Base-by-base conservation (phyloP, 2,888 invertebrate genomes). In the Megalurothrips usitatus region DNA sequence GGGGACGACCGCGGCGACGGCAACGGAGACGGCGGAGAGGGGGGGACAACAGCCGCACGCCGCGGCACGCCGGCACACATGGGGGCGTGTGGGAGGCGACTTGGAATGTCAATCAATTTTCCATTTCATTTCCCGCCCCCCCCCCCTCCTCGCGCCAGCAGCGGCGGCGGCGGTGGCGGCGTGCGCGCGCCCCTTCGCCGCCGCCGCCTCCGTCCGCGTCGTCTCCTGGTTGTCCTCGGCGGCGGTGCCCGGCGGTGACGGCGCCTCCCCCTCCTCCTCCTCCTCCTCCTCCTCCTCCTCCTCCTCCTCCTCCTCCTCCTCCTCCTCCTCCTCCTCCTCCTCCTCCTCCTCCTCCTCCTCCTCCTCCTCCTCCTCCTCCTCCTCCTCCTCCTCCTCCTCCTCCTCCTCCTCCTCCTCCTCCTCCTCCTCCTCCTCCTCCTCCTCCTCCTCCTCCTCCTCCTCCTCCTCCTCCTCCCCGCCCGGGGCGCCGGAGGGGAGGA, bases 41-140 rank as follows among this genome's bases (percentile, higher is more conserved):
- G 58, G 58, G 58, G 17, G 58, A 17, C 58, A 14, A 17, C 12
- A 58, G 58, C n/a, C 34, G 34, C 34, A 43, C 34, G 34, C 34
- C 34, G 6, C n/a, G n/a, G n/a, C n/a, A n/a, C n/a, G n/a, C n/a
- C n/a, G n/a, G n/a, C n/a, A 43, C 3, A 43, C 6, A 43, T 43
- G 34, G 34, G 34, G 34, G 34, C 58, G n/a, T 58, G 58, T 58
- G 58, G 58, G 58, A 75, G 34, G 34, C 34, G 58, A 58, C 58
- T 17, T 17, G 19, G 19, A 75, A 23, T 75, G 68, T 75, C 68
- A 75, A 75, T 75, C 68, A 75, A 75, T 75, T 75, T 75, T 75
- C 68, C 26, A 26, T 26, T 75, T 75, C 68, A 75, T 75, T 75
- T 23, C 68, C 68, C 68, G 11, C 58, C 0, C 6, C 52, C 52